Evolutionary conservation across 2,797 vertebrate genomes (phyloP), one percentile per base, ranked within the genome.

Genomic region (Bufotes viridis): DNA sequence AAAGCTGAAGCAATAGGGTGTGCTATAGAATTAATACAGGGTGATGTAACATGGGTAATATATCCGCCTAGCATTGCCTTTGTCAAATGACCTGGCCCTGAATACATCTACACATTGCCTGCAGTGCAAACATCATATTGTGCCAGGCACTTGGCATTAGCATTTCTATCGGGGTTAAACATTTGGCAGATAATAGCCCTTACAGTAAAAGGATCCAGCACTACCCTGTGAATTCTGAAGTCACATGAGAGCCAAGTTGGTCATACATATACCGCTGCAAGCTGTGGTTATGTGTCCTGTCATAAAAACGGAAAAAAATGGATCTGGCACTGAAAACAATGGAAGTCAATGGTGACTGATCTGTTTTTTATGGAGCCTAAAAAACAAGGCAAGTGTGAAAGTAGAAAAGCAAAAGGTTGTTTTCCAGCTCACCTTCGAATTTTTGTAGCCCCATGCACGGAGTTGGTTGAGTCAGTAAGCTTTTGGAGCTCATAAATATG

Each of bases 81-180:
- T 61, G 57, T 80, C 55, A 55, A 78, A 51, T 78, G 75, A 78
- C n/a, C 75, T 78, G 51, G 22, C 49, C 51, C 75, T 78, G 51
- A 78, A 78, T 53, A 78, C 42, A 55, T n/a, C 75, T 53, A 51
- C 22, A n/a, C 51, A 78, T 78, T 78, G 75, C 75, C 55, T 78
- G 75, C 75, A 55, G 75, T 14, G 75, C 24, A 78, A 78, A 78
- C 75, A 78, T 8, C 24, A 5, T 53, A 53, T 8, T 15, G n/a
- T 78, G 51, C 75, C 51, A 78, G 51, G 49, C 4, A 24, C 22
- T 6, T 78, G 75, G 51, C 49, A 55, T 53, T 53, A 55, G 2
- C 51, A 78, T 78, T 55, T 22, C 49, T 78, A 15, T 78, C 22
- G 55, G 49, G 51, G 75, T 78, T 53, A 53, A 78, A 78, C 13